phyloP scores from a whole-genome alignment of 2,113 vertebrate species.

The Mesitornis unicolor region DNA sequence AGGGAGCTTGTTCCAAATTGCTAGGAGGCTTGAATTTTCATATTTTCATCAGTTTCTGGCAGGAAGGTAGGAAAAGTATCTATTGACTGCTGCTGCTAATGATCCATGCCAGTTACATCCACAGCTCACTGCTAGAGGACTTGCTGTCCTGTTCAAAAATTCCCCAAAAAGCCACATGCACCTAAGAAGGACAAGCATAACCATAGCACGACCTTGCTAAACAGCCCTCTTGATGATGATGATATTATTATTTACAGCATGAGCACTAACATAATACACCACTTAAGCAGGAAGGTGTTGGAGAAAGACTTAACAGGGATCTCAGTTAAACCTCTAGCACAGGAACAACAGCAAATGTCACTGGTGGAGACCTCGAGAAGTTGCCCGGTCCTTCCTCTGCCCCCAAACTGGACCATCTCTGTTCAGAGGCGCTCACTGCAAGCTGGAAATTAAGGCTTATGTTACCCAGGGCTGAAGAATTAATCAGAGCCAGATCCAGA shows the following conservation, averaged over 20 bases:
- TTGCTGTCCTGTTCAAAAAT: background rate
- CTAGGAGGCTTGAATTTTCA: background rate
- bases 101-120: background rate
- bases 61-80: conserved; percentile 14
- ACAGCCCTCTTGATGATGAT: background rate
- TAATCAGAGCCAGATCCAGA: background rate
- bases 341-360: background rate
- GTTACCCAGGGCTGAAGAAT: background rate
- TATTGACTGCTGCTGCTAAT: background rate
- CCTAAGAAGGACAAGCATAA: background rate
- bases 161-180: background rate
- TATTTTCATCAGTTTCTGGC: background rate
- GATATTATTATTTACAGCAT: background rate
- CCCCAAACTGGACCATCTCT: background rate
- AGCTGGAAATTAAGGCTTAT: background rate
- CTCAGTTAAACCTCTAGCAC: background rate
- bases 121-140: background rate
- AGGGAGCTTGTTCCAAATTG: background rate
- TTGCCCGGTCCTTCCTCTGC: background rate
- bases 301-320: background rate
- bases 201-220: background rate
- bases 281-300: background rate
- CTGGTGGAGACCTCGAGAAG: background rate
- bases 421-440: background rate
- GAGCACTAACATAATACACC: background rate